A percentile compares a stretch with the other conserved stretches of the same genome.
Conservation (phyloP, 2,888 invertebrate species). For the Leptinotarsa haldemani region DNA sequence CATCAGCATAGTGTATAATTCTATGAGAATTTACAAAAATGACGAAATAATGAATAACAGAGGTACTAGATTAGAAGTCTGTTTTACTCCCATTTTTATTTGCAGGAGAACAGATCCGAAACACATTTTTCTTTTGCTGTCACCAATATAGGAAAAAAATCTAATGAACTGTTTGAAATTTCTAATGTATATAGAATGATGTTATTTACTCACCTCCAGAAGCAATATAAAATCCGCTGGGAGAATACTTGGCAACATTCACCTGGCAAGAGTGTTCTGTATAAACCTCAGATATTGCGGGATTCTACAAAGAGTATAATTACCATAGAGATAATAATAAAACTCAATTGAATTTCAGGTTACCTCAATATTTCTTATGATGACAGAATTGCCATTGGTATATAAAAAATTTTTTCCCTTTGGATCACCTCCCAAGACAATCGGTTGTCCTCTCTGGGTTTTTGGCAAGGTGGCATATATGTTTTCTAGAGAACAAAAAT, state of each 20-base stretch:
- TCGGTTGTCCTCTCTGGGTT: constrained; percentile 93
- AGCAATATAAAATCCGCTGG: constrained; percentile 97
- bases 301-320: constrained; percentile 73
- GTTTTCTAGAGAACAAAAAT: constrained; percentile 71
- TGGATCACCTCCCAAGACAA: constrained; percentile 95
- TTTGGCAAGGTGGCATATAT: constrained; percentile 94
- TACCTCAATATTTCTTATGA: constrained; percentile 95
- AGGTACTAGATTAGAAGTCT: no score
- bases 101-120: no score
- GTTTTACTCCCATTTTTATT: no score
- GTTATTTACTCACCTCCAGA: constrained; percentile 85
- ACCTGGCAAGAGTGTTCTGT: constrained; percentile 96
- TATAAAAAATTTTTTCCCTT: constrained; percentile 97
- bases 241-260: constrained; percentile 97
- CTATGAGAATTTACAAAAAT: no score
- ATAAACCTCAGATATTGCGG: constrained; percentile 93
- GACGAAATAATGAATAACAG: no score
- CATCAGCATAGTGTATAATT: no score
- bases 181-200: not conserved
- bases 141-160: no score
- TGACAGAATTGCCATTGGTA: constrained; percentile 97
- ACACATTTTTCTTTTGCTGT: no score
- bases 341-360: constrained; percentile 42
- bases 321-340: not conserved
- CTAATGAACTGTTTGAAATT: no score